Evolutionary conservation across 2,113 vertebrate species (phyloP).

Genomic region (Ovis canadensis): DNA sequence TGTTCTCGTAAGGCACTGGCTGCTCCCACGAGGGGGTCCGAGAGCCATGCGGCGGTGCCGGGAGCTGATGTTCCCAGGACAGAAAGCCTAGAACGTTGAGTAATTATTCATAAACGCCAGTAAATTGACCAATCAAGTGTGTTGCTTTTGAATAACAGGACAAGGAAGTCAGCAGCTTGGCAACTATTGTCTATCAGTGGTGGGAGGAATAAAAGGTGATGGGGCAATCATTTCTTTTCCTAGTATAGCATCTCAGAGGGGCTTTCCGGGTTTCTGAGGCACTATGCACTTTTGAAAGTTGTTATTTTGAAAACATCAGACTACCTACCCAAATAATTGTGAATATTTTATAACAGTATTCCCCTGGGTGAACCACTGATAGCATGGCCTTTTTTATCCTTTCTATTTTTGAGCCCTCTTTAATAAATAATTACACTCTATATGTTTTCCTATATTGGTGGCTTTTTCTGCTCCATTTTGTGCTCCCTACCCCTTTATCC

Average conservation of each 20-base stretch:
- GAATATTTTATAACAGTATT: background rate
- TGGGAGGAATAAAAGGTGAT: background rate
- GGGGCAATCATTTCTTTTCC: background rate
- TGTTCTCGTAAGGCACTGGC: rapidly evolving
- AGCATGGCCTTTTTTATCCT: background rate
- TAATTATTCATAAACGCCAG: background rate
- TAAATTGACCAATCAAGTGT: background rate
- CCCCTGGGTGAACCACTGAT: background rate
- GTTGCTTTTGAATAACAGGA: background rate
- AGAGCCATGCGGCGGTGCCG: rapidly evolving
- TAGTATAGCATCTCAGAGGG: background rate
- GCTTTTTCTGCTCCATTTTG: background rate
- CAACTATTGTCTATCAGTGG: background rate
- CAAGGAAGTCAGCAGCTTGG: background rate
- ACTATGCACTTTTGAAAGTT: background rate
- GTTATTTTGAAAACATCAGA: background rate
- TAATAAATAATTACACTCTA: background rate
- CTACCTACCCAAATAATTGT: background rate
- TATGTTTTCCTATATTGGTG: background rate
- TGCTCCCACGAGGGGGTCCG: background rate
- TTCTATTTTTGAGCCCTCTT: background rate
- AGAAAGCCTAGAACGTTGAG: background rate
- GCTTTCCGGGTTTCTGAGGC: background rate
- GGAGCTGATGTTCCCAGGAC: background rate
- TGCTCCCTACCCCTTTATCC: background rate